Evolutionary conservation across 2,113 vertebrate species (phyloP).

Genomic region (Carassius auratus): DNA sequence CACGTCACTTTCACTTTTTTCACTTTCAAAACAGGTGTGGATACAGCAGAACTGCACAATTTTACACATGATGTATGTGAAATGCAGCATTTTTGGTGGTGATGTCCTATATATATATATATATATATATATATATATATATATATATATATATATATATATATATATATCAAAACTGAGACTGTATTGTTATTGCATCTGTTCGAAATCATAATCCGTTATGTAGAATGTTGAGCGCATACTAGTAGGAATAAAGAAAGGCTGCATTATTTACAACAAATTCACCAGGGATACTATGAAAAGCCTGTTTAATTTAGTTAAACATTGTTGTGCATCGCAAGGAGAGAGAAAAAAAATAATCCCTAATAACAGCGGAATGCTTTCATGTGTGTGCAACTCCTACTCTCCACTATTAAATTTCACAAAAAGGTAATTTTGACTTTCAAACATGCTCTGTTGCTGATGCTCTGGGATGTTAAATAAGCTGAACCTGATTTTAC

Average conservation of each 20-base stretch:
- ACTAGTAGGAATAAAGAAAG: slow-evolving; percentile 35
- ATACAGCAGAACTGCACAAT: background rate
- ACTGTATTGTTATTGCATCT: slow-evolving; percentile 5
- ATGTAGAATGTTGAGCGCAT: slow-evolving; percentile 30
- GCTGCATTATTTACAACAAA: slow-evolving; percentile 47
- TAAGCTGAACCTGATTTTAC: too few species aligned
- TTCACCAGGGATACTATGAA: slow-evolving; percentile 6
- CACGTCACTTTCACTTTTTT: too few species aligned
- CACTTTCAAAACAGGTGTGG: background rate
- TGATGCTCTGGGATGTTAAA: background rate
- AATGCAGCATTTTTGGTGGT: background rate
- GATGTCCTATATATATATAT: slow-evolving; percentile 2
- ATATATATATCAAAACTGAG: slow-evolving; percentile 1
- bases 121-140: background rate
- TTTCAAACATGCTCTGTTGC: background rate
- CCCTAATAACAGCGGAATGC: background rate
- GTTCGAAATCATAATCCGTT: slow-evolving; percentile 51
- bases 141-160: background rate
- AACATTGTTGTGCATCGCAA: background rate
- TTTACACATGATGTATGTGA: background rate
- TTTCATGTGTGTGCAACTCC: background rate
- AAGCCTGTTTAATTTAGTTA: slow-evolving; percentile 18
- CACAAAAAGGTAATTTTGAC: slow-evolving; percentile 22
- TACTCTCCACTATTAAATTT: slow-evolving; percentile 20
- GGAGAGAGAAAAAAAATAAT: slow-evolving; percentile 1